Percentiles rank a stretch among this genome's conserved stretches.
Evolutionary conservation across 2,797 vertebrate species (phyloP).

Genomic region (Chaenodraco wilsoni): DNA sequence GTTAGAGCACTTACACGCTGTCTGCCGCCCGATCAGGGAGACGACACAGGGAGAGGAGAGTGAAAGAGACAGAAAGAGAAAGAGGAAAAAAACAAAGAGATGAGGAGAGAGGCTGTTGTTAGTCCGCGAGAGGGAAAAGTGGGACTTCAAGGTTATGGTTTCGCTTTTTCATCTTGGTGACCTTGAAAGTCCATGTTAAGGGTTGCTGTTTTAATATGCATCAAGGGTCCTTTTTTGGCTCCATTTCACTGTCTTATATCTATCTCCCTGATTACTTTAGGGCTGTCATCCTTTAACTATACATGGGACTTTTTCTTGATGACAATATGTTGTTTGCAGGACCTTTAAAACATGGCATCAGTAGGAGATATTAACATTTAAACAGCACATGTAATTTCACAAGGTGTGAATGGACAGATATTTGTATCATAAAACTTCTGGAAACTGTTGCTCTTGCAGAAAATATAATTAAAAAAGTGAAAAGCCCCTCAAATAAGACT

Average conservation of each 20-base stretch:
- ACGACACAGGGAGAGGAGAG: slow-evolving; percentile 63
- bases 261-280: slow-evolving; percentile 18
- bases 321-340: slow-evolving; percentile 38
- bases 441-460: slow-evolving; percentile 13
- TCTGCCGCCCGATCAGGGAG: slow-evolving; percentile 78
- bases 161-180: slow-evolving; percentile 66
- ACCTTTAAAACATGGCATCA: slow-evolving; percentile 56
- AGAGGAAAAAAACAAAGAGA: slow-evolving; percentile 59
- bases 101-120: slow-evolving; percentile 49
- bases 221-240: slow-evolving; percentile 34
- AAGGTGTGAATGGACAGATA: slow-evolving; percentile 18
- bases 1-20: slow-evolving; percentile 84
- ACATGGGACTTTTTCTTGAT: slow-evolving; percentile 25
- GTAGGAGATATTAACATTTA: slow-evolving; percentile 30
- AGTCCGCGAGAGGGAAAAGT: slow-evolving; percentile 47
- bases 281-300: slow-evolving; percentile 32
- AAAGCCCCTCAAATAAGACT: neutral
- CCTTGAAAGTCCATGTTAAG: slow-evolving; percentile 62
- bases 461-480: neutral
- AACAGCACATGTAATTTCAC: slow-evolving; percentile 39
- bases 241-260: slow-evolving; percentile 25
- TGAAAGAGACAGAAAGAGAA: slow-evolving; percentile 66
- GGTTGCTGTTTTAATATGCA: slow-evolving; percentile 34
- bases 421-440: slow-evolving; percentile 33
- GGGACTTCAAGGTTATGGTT: slow-evolving; percentile 56